Evolutionary conservation across 1,140 invertebrate genomes (phyloP), one percentile per base, ranked within the genome.

Genomic region (Drosophila bifasciata): DNA sequence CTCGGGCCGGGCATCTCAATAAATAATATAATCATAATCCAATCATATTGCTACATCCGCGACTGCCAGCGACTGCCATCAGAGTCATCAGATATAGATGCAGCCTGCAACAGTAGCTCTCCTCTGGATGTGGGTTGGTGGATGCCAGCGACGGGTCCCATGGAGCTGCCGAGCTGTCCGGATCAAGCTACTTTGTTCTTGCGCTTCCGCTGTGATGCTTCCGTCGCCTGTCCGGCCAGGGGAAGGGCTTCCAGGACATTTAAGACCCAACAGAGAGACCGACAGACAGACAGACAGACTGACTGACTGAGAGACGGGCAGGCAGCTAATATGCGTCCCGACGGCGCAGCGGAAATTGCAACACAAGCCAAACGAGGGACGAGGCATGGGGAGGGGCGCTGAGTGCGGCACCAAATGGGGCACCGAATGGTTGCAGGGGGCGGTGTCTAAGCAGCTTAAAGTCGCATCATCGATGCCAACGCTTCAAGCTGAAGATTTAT

Each of bases 1-100:
- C 76, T 85, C 75, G 49, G 58, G 46, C 49, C 21, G 46, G 32
- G 58, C 74, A 70, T 64, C 71, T 88, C 83, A 79, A 88, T 88
- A 88, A 88, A 86, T 81, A 84, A 84, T 86, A 86, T 88, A 88
- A 86, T 86, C 81, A 86, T 86, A 88, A 86, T 86, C 83, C 83
- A 86, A 86, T 86, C 83, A 86, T 86, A 81, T 79, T 76, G 83
- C 72, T 86, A 86, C 71, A 83, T 88, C 83, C 83, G 83, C 81
- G 77, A 70, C 64, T 68, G 66, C 56, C 59, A 71, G 56, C 63
- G 55, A 39, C 45, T 53, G n/a, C n/a, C n/a, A n/a, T n/a, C n/a
- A n/a, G n/a, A 72, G 72, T 76, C 72, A 83, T 83, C 80, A 67
- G 49, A 41, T 57, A 77, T 45, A 56, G 77, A 59, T 51, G 49